Evolutionary conservation across 2,797 vertebrate species (phyloP).

Genomic region (Onychomys torridus): DNA sequence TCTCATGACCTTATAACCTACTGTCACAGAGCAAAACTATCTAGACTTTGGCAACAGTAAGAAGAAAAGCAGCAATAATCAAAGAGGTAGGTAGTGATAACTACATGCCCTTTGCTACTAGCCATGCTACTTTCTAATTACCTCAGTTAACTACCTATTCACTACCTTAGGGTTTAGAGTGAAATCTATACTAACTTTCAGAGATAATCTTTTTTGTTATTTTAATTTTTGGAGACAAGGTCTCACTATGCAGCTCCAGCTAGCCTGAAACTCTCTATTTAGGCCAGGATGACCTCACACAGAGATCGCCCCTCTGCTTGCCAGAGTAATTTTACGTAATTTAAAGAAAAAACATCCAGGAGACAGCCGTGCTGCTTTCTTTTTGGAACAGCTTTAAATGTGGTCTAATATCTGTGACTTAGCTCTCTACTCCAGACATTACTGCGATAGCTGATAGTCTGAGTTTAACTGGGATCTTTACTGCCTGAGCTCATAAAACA

Average conservation of each 20-base stretch:
- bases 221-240: not conserved
- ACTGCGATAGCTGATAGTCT: not conserved
- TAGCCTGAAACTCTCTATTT: not conserved
- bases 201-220: constrained; percentile 2
- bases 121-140: not conserved
- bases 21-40: not conserved
- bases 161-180: not conserved
- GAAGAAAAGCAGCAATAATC: constrained; percentile 45
- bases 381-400: constrained; percentile 12
- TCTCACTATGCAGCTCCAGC: not conserved
- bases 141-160: constrained; percentile 1
- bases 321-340: not conserved
- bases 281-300: not conserved
- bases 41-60: constrained; percentile 21
- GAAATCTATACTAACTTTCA: not conserved
- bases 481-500: constrained; percentile 2
- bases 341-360: not conserved
- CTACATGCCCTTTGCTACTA: not conserved
- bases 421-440: not conserved
- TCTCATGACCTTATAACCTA: constrained; percentile 1
- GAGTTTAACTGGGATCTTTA: constrained; percentile 54
- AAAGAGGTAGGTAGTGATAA: not conserved
- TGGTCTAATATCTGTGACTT: not conserved
- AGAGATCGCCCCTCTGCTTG: not conserved
- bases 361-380: not conserved